A percentile compares a stretch with the other conserved stretches of the same genome.
Evolutionary conservation across 2,888 invertebrate species (phyloP).

Genomic region (Coremacera marginata): DNA sequence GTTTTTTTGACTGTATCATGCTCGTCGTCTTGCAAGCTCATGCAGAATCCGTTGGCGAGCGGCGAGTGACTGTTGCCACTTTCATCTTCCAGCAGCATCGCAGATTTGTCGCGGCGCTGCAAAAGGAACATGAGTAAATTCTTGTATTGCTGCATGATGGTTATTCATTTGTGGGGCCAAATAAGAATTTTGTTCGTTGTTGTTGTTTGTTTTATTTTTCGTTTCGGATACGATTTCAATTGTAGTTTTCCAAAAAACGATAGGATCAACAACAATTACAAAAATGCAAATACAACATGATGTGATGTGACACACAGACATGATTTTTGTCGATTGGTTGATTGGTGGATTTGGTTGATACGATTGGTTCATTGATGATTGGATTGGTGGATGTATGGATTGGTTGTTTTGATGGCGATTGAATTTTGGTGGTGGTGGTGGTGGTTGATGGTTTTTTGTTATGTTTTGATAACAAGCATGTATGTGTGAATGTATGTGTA

Average conservation of each 20-base stretch:
- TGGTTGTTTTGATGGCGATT: background rate
- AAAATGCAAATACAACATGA: constrained; percentile 8
- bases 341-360: constrained; percentile 10
- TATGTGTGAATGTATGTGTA: background rate
- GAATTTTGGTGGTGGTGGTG: background rate
- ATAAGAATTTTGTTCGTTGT: background rate
- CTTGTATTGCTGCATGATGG: constrained; percentile 53
- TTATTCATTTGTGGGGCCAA: background rate
- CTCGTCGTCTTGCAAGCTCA: constrained; percentile 42
- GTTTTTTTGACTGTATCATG: constrained; percentile 27
- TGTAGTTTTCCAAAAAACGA: constrained; percentile 1
- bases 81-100: constrained; percentile 48
- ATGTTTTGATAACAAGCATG: constrained; percentile 1
- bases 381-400: constrained; percentile 23
- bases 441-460: background rate
- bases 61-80: constrained; percentile 48
- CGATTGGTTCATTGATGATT: constrained; percentile 27
- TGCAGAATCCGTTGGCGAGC: constrained; percentile 41
- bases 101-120: constrained; percentile 54
- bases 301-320: background rate
- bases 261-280: constrained; percentile 11
- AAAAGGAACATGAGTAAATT: constrained; percentile 59
- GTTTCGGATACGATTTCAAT: background rate
- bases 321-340: background rate
- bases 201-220: background rate